Evolutionary conservation across 2,113 vertebrate species (phyloP), one percentile per base, ranked within the genome.

Genomic region (Pseudorectes ferrugineus): DNA sequence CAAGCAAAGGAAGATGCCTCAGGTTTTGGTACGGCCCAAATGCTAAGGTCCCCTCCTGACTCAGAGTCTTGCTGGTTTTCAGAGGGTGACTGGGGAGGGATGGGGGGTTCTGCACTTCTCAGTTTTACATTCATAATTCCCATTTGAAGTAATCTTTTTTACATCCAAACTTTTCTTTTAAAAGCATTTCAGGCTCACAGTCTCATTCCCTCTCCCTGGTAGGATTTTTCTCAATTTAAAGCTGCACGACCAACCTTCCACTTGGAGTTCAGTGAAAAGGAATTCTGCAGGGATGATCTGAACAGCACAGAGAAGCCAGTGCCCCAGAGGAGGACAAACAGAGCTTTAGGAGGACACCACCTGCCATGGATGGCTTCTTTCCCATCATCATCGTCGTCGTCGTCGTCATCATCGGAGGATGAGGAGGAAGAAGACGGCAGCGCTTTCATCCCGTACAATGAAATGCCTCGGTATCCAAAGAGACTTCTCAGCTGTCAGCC

Each of bases 141-240:
- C 28, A 10, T 19, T 38, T 35, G 18, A 67, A 66, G 8, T 29
- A 8, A 57, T 12, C 29, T 70, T 61, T 80, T n/a, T 83, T 52
- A 11, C 25, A 51, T 6, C 33, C 70, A 36, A 49, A 16, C 3
- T 31, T 48, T 49, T 49, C 15, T 76, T 89, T 25, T 42, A 4
- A 31, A 79, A 62, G 33, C 31, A 42, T 55, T 62, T 23, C 59
- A 26, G 24, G 33, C 11, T 72, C 49, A 76, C 26, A 40, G 43
- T 55, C n/a, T 40, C 24, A 2, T 38, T 85, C 58, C n/a, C 81
- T 61, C 63, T 58, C 51, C 57, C 75, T 31, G n/a, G 38, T 1
- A 97, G 97, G 92, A 97, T 78, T 90, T 97, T 10, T 87, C 70
- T 35, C 29, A 18, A 3, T 59, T 70, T 24, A 76, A 71, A 81